Evolutionary conservation across 2,113 vertebrate species (phyloP), one percentile per base, ranked within the genome.

Genomic region (Numida meleagris): DNA sequence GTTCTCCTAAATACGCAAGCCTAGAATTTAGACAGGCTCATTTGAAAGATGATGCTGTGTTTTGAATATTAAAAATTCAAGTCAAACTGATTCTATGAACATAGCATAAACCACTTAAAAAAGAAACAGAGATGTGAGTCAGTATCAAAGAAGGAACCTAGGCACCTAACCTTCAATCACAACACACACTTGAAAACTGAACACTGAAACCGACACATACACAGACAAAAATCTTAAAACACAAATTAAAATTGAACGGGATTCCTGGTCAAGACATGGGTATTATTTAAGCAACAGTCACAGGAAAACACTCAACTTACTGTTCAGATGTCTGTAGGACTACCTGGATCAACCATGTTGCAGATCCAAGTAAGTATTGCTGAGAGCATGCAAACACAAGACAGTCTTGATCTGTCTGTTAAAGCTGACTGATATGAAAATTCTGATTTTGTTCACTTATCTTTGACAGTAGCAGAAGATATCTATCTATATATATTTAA

Each of bases 21-120:
- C 10, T 19, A 43, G 42, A 91, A 91, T 67, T 67, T 25, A 91
- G 23, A 71, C 34, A 74, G 50, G 27, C 7, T 87, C 5, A 2
- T 16, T 79, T 57, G 14, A 61, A 81, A 92, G 17, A 14, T 34
- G 46, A 85, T 43, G 58, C 12, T 24, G 18, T 31, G 70, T 42
- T 77, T 50, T 80, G 38, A 83, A 83, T 90, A 83, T 40, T 34
- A 53, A 79, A 79, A 88, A 82, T 46, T 86, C 66, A 90, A 50
- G 74, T 68, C 9, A n/a, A 70, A 65, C 25, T 19, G 10, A 40
- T 29, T 63, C 61, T 40, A 12, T 19, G 24, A 63, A 63, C 70
- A 90, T 18, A 45, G 20, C 55, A 29, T 40, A 74, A 57, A 51
- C 14, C 42, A 58, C 10, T 19, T 23, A 82, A 20, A 90, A 93